These are phyloP conservation scores for Onychomys leucogaster DNA, from an alignment of 2,797 vertebrate genomes.

Conservation along the genomic window DNA sequence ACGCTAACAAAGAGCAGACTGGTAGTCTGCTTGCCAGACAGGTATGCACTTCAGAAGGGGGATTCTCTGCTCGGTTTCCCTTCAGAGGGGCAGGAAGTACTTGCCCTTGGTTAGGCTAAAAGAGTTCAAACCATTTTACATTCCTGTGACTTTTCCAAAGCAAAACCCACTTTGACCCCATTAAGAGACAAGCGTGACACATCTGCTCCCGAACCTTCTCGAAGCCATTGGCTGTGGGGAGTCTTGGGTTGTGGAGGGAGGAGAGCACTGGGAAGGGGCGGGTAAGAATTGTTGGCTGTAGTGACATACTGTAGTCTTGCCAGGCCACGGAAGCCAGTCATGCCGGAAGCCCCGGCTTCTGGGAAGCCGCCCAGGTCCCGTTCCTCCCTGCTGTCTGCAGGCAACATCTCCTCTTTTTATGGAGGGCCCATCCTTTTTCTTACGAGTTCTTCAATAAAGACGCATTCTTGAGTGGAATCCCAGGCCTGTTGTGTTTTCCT, in stretches of 20 bases:
- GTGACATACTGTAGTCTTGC: conserved; percentile 48
- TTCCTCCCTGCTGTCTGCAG: conserved; percentile 77
- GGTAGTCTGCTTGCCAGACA: conserved; percentile 72
- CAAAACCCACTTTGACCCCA: conserved; percentile 61
- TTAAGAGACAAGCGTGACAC: conserved; percentile 50
- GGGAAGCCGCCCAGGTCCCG: conserved; percentile 74
- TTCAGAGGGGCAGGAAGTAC: background rate
- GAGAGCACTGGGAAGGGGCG: background rate
- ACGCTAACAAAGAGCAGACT: conserved; percentile 80
- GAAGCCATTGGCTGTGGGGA: conserved; percentile 23
- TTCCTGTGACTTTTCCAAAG: conserved; percentile 78
- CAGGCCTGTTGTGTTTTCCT: conserved; percentile 71
- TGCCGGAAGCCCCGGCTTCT: conserved; percentile 69
- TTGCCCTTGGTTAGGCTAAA: conserved; percentile 73
- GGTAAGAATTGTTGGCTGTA: background rate
- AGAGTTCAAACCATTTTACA: conserved; percentile 71
- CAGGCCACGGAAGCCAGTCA: conserved; percentile 46
- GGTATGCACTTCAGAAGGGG: conserved; percentile 68
- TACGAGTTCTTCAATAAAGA: conserved; percentile 83
- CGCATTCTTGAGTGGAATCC: conserved; percentile 81
- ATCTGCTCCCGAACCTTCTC: conserved; percentile 37
- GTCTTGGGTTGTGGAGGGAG: background rate
- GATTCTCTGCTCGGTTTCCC: conserved; percentile 69
- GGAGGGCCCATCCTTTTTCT: conserved; percentile 79
- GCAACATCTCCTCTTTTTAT: conserved; percentile 78